Base-by-base conservation (phyloP, 2,113 vertebrate genomes). In the Bubo scandiacus region DNA sequence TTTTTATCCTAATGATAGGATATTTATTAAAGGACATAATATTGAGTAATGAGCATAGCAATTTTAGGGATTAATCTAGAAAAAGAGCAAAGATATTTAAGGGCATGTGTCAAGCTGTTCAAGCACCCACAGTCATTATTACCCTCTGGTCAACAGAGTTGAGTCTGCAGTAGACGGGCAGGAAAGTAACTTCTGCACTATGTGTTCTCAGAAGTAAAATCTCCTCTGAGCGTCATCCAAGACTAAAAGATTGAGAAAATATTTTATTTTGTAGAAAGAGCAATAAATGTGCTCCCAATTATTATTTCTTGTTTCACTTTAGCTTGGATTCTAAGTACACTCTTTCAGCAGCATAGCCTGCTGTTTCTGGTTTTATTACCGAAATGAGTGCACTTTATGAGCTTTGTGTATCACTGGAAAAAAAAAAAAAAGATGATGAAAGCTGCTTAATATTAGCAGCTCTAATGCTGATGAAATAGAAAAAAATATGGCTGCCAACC, bases 401-500 rank as follows among this genome's bases (percentile, higher is more conserved):
- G 74, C 63, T 87, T 49, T 34, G 34, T 79, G n/a, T 94, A 81
- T 93, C 67, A 85, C 79, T 80, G 71, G 86, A 57, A 92, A 84
- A 71, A 17, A 84, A 71, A 17, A 21, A 10, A 75, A 62, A 68
- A 94, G 55, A 80, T 58, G 47, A 62, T 59, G 74, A 74, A 88
- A 96, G 58, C 62, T 81, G 80, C 58, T 94, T 81, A 90, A 67
- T 55, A 88, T 91, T 92, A 90, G 63, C 81, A 95, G 86, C 91
- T 95, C 86, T 97, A 95, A 97, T 29, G 58, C 88, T 92, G 83
- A 96, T 96, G 79, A 96, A 96, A 92, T 23, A 93, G 85, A 94
- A 93, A 94, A 96, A 70, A 47, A 62, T 57, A 68, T 90, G 78
- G 23, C 43, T 95, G 85, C 78, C 78, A 94, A 93, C 62, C 42